Evolutionary conservation across 2,113 vertebrate genomes (phyloP).

Genomic region (Heterochromis multidens): DNA sequence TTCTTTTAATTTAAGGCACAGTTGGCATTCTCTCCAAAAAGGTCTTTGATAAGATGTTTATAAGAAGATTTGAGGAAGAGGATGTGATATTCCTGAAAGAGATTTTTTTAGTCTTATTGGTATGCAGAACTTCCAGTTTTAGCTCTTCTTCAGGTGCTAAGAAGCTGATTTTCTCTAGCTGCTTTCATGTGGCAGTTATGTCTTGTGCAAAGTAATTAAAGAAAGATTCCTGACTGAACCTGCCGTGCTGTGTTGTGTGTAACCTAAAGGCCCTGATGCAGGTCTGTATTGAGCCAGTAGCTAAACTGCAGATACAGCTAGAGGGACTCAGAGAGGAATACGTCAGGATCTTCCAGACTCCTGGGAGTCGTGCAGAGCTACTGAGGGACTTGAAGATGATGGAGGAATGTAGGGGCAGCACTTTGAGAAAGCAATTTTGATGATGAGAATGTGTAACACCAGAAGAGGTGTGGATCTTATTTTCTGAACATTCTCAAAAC

Average conservation of each 20-base stretch:
- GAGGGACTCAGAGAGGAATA: background rate
- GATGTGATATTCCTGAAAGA: background rate
- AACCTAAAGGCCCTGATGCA: background rate
- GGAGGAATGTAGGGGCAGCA: too few relatives aligned
- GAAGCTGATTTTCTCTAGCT: background rate
- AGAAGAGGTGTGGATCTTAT: too few relatives aligned
- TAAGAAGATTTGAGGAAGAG: too few relatives aligned
- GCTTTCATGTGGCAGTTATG: background rate
- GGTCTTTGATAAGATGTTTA: too few relatives aligned
- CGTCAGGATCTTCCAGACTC: background rate
- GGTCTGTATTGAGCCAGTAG: background rate
- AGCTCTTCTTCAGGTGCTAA: background rate
- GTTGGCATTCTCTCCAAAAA: background rate
- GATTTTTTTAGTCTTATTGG: background rate
- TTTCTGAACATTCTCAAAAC: too few relatives aligned
- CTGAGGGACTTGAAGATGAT: background rate
- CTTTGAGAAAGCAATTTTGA: too few relatives aligned
- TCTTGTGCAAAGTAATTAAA: background rate
- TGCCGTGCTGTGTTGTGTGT: too few relatives aligned
- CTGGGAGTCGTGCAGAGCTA: background rate
- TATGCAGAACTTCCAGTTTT: background rate
- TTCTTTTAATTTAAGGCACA: background rate
- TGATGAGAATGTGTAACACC: too few relatives aligned
- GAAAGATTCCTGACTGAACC: too few relatives aligned
- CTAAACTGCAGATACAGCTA: background rate